Percentiles rank a stretch among this genome's conserved stretches.
These are phyloP conservation scores for Xylota segnis DNA, from an alignment of 2,888 invertebrate genomes.

Conservation along the genomic window DNA sequence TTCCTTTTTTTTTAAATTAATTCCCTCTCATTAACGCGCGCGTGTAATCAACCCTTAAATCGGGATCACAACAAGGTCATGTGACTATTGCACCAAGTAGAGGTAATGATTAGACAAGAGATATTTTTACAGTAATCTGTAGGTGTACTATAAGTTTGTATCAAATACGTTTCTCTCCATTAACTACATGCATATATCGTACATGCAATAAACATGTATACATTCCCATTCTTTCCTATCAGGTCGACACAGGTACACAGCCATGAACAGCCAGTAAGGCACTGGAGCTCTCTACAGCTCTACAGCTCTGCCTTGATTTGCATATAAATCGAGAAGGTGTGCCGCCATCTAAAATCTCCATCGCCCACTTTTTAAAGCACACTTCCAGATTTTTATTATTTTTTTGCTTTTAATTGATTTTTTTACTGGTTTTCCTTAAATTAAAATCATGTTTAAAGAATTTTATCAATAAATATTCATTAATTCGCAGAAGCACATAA, in stretches of 20 bases:
- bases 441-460: constrained; percentile 42
- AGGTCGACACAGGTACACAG: constrained; percentile 1
- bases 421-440: constrained; percentile 21
- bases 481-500: not conserved
- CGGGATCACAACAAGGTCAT: too few species aligned
- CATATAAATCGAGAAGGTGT: constrained; percentile 55
- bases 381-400: constrained; percentile 3
- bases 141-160: not conserved
- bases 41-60: too few species aligned
- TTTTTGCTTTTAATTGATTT: constrained; percentile 68
- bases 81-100: too few species aligned
- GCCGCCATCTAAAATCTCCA: constrained; percentile 23
- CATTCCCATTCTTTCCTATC: not conserved
- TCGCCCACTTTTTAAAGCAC: constrained; percentile 2
- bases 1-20: too few species aligned
- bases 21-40: too few species aligned
- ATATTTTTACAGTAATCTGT: too few species aligned
- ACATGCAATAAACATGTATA: not conserved
- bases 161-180: not conserved
- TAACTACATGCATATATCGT: not conserved
- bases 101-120: too few species aligned
- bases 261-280: not conserved
- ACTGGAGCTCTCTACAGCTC: not conserved
- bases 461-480: constrained; percentile 60
- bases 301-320: constrained; percentile 20